Conservation (phyloP, 1,140 invertebrate species). For the Caenorhabditis elegans region WBcel235 BX284604.4:3872501-3873000, state of each 20-base stretch:
- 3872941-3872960: conserved; percentile 2
- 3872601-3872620: conserved; percentile 7
- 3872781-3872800: neutral
- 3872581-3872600: conserved; percentile 6
- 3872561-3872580: conserved; percentile 56
- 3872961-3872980: conserved; percentile 7
- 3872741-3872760: neutral
- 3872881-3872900: conserved; percentile 20
- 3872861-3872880: conserved; percentile 7
- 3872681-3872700: too few species aligned
- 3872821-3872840: neutral
- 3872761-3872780: neutral
- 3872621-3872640: neutral
- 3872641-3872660: neutral
- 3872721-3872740: too few species aligned
- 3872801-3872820: neutral
- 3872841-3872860: neutral
- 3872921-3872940: neutral
- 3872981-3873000: neutral
- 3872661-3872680: neutral
- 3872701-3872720: neutral
- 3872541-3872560: conserved; percentile 66
- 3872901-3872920: conserved; percentile 7
- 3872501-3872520: conserved; percentile 64
- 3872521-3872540: conserved; percentile 67